Evolutionary conservation across 2,113 vertebrate genomes (phyloP).

Genomic region (Pollachius pollachius): DNA sequence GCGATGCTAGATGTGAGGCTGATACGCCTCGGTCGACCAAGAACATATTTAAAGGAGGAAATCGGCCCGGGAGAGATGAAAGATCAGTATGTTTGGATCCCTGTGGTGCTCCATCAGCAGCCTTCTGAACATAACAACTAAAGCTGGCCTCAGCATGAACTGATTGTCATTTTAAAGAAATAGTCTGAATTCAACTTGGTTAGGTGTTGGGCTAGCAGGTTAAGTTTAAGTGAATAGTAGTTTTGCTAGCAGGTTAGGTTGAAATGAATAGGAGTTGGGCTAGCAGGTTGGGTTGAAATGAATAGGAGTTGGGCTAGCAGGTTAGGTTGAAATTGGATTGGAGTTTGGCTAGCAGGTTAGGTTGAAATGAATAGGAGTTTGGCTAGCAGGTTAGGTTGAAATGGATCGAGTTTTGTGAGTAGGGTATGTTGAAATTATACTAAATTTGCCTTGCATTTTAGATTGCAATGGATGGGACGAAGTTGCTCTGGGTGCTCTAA

Average conservation of each 20-base stretch:
- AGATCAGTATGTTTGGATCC: not conserved
- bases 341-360: too few species aligned
- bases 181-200: too few species aligned
- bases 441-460: too few species aligned
- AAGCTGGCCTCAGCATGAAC: not conserved
- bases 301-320: not conserved
- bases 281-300: not conserved
- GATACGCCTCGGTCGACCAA: too few species aligned
- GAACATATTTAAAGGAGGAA: not conserved
- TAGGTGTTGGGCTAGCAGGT: too few species aligned
- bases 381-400: not conserved
- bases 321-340: not conserved
- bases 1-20: too few species aligned
- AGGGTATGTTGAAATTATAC: too few species aligned
- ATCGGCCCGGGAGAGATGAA: not conserved
- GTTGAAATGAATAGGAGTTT: not conserved
- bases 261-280: not conserved
- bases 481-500: too few species aligned
- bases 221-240: not conserved
- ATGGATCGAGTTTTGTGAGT: not conserved
- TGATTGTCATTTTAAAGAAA: not conserved
- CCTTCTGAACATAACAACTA: slow-evolving; percentile 4
- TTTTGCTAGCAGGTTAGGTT: not conserved
- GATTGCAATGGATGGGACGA: not conserved
- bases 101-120: not conserved